These are phyloP conservation scores for Heptranchias perlo DNA, from an alignment of 2,113 vertebrate genomes.

Conservation along the genomic window DNA sequence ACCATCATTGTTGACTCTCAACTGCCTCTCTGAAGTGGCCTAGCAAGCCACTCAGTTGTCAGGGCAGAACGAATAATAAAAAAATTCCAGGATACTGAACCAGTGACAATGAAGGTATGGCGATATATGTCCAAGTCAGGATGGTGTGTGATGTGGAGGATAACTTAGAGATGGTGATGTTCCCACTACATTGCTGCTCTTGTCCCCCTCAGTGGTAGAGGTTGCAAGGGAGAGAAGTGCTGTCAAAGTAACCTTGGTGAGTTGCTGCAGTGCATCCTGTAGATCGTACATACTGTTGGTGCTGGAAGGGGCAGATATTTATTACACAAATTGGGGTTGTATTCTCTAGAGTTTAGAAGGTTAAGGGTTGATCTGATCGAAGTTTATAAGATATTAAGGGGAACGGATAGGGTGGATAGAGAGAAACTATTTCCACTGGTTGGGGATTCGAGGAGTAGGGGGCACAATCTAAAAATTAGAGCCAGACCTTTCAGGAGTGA, in stretches of 20 bases:
- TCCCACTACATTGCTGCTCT: neutral
- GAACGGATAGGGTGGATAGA: no score
- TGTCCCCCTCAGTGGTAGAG: no score
- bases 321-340: no score
- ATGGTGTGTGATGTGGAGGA: neutral
- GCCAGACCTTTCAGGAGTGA: no score
- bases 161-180: neutral
- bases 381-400: no score
- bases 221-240: neutral
- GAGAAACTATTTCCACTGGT: no score
- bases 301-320: neutral
- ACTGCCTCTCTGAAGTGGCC: neutral
- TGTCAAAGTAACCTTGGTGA: neutral
- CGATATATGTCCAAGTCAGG: neutral
- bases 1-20: neutral
- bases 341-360: no score
- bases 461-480: no score
- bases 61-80: neutral
- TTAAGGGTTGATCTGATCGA: no score
- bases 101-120: neutral
- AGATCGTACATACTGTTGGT: neutral
- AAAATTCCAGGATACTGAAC: neutral
- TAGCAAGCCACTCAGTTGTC: neutral
- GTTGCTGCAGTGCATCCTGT: neutral
- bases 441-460: no score